phyloP scores from a whole-genome alignment of 2,888 invertebrate species.

The Steinernema scapterisci region DNA sequence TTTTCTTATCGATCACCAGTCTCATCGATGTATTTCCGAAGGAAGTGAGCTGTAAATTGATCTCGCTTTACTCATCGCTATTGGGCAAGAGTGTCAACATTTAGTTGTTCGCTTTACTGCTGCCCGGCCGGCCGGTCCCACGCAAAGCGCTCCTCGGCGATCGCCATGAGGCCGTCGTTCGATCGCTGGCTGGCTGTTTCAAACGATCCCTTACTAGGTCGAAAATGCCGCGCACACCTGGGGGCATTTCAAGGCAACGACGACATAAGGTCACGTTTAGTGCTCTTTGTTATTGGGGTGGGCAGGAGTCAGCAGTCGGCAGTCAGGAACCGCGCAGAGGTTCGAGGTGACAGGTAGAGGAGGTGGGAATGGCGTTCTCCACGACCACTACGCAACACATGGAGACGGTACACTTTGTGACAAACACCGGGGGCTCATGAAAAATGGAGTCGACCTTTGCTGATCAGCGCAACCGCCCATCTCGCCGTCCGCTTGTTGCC shows the following conservation, averaged over 20 bases:
- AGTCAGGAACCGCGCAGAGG: slow-evolving; percentile 27
- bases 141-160: slow-evolving; percentile 8
- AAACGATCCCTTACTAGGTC: slow-evolving; percentile 5
- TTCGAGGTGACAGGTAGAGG: slow-evolving; percentile 22
- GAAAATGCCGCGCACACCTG: slow-evolving; percentile 33
- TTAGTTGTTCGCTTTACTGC: slow-evolving; percentile 20
- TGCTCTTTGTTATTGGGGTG: slow-evolving; percentile 23
- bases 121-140: neutral
- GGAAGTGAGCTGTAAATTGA: slow-evolving; percentile 11
- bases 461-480: slow-evolving; percentile 12
- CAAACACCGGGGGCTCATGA: slow-evolving; percentile 25
- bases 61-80: slow-evolving; percentile 28
- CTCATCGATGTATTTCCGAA: neutral
- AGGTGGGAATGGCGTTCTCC: slow-evolving; percentile 30
- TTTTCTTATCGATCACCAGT: slow-evolving; percentile 4
- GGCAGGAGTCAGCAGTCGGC: neutral
- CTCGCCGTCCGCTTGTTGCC: slow-evolving; percentile 10
- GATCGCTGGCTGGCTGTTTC: neutral
- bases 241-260: slow-evolving; percentile 32
- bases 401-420: slow-evolving; percentile 19
- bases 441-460: slow-evolving; percentile 28
- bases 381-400: slow-evolving; percentile 15
- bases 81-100: slow-evolving; percentile 18
- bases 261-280: slow-evolving; percentile 33
- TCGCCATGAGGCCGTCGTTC: too few relatives aligned